These are phyloP conservation scores for Holotrichia oblita DNA, from an alignment of 1,140 invertebrate genomes.

Conservation along the genomic window DNA sequence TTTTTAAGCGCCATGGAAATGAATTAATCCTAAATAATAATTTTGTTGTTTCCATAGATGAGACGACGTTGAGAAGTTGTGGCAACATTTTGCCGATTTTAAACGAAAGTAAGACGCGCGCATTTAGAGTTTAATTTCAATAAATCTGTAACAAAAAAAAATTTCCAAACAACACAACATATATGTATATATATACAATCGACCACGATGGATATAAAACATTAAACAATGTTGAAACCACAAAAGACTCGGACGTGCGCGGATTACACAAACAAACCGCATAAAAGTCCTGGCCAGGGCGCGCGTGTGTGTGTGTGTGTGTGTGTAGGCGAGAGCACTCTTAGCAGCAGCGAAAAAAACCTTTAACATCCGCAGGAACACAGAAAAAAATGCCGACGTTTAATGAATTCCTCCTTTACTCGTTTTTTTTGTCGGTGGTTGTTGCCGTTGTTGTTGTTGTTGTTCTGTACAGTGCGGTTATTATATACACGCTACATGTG, in stretches of 20 bases:
- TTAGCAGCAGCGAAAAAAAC: neutral
- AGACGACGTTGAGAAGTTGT: no score
- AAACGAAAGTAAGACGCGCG: no score
- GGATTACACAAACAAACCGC: slow-evolving; percentile 1
- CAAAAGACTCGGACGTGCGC: slow-evolving; percentile 15
- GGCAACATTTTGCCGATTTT: no score
- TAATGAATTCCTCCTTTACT: slow-evolving; percentile 25
- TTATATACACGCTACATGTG: neutral
- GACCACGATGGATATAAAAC: neutral
- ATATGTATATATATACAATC: neutral
- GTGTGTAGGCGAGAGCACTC: neutral
- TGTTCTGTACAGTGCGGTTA: neutral
- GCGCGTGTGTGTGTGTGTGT: no score
- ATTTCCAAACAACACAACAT: neutral
- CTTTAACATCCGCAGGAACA: neutral
- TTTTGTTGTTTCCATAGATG: no score
- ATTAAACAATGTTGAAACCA: neutral
- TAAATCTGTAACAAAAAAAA: neutral
- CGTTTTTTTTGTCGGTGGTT: neutral
- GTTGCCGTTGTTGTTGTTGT: no score
- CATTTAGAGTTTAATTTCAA: neutral
- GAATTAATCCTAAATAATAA: no score
- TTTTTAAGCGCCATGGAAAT: no score
- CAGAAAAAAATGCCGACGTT: neutral
- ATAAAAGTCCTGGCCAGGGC: neutral